phyloP scores from a whole-genome alignment of 2,797 vertebrate genomes.

The Platalea minor region DNA sequence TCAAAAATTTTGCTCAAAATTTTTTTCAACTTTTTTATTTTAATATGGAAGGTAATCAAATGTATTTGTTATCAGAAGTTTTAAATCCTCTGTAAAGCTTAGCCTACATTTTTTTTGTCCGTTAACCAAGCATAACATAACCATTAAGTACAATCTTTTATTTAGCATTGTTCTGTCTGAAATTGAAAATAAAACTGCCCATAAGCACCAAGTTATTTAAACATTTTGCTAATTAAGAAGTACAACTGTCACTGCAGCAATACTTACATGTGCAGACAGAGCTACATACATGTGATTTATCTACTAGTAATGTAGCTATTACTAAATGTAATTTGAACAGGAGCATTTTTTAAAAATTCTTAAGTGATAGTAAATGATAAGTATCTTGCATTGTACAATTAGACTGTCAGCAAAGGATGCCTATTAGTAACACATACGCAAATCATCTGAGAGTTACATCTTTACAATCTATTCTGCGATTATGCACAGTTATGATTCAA shows the following conservation, averaged over 20 bases:
- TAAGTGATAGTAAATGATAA: not conserved
- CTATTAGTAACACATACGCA: not conserved
- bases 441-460: not conserved
- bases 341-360: not conserved
- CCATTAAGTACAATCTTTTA: not conserved
- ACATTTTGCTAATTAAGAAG: not conserved
- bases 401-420: constrained; percentile 14
- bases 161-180: not conserved
- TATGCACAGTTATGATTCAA: constrained; percentile 2
- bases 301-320: not conserved
- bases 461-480: not conserved
- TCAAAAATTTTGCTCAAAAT: not conserved
- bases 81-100: not conserved
- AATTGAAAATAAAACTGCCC: not conserved
- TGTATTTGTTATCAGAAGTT: not conserved
- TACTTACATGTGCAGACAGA: not conserved
- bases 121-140: not conserved
- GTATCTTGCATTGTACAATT: constrained; percentile 1
- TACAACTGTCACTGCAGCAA: not conserved
- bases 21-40: not conserved
- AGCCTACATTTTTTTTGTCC: not conserved
- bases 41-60: not conserved
- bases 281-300: not conserved
- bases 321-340: not conserved
- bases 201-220: not conserved